phyloP scores from a whole-genome alignment of 2,888 invertebrate species.

The Protodeltote pygarga region DNA sequence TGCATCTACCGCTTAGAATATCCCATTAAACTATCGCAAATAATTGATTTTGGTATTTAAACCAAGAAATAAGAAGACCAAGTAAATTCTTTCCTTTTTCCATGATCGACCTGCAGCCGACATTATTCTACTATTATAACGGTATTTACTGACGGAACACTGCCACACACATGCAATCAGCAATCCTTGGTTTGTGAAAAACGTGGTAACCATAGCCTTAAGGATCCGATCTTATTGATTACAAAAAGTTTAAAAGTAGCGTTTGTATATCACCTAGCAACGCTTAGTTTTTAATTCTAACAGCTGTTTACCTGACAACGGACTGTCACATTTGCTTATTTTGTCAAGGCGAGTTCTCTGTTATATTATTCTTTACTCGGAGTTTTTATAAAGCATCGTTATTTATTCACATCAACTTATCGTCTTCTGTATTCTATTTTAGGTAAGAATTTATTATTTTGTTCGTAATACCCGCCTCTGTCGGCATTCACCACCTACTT shows the following conservation, averaged over 20 bases:
- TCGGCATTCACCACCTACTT: slow-evolving; percentile 9
- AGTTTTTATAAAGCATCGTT: slow-evolving; percentile 37
- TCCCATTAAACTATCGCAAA: too few relatives aligned
- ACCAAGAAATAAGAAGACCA: too few relatives aligned
- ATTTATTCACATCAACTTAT: slow-evolving; percentile 38
- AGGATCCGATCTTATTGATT: slow-evolving; percentile 39
- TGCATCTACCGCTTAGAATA: too few relatives aligned
- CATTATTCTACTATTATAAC: too few relatives aligned
- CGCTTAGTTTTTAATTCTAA: slow-evolving; percentile 49
- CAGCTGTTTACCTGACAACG: slow-evolving; percentile 53
- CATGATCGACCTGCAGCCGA: too few relatives aligned
- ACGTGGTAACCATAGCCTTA: too few relatives aligned
- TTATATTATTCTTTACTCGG: slow-evolving; percentile 26
- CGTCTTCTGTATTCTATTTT: slow-evolving; percentile 32
- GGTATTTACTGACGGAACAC: not conserved
- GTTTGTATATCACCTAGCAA: slow-evolving; percentile 53
- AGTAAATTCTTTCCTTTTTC: too few relatives aligned
- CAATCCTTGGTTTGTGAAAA: too few relatives aligned
- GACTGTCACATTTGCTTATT: slow-evolving; percentile 39
- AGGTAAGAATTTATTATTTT: slow-evolving; percentile 46
- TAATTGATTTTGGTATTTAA: too few relatives aligned
- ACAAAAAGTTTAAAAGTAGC: slow-evolving; percentile 25
- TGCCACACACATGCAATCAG: not conserved
- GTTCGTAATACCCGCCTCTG: slow-evolving; percentile 7
- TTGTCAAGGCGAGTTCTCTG: slow-evolving; percentile 19